phyloP scores from a whole-genome alignment of 2,888 invertebrate species.

The Ceramica pisi region DNA sequence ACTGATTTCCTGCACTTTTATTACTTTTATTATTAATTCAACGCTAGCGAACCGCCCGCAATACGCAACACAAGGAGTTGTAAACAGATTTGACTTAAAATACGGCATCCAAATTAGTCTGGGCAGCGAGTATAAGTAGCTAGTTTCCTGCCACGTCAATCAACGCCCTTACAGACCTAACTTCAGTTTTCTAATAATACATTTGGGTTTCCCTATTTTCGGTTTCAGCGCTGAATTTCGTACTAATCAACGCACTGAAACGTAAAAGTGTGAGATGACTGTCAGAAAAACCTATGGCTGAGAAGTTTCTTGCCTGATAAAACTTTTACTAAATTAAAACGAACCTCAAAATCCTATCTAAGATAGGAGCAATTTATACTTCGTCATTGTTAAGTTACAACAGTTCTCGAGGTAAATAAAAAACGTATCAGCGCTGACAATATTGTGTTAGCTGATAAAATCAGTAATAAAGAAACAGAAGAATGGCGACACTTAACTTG shows the following conservation, averaged over 20 bases:
- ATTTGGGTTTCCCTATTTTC: slow-evolving; percentile 32
- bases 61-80: slow-evolving; percentile 30
- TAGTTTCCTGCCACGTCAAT: slow-evolving; percentile 67
- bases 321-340: slow-evolving; percentile 13
- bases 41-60: not conserved
- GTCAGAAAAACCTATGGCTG: slow-evolving; percentile 10
- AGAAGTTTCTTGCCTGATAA: slow-evolving; percentile 18
- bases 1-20: slow-evolving; percentile 8
- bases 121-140: slow-evolving; percentile 49
- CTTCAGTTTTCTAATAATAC: slow-evolving; percentile 56
- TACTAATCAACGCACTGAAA: slow-evolving; percentile 8
- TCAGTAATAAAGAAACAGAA: slow-evolving; percentile 50
- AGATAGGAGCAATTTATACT: slow-evolving; percentile 13
- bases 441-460: slow-evolving; percentile 39
- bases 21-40: slow-evolving; percentile 22
- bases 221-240: slow-evolving; percentile 7
- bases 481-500: slow-evolving; percentile 39
- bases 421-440: slow-evolving; percentile 31
- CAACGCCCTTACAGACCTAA: slow-evolving; percentile 52
- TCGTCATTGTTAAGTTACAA: slow-evolving; percentile 29
- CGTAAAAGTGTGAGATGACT: slow-evolving; percentile 12
- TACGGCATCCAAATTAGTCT: slow-evolving; percentile 60
- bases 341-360: slow-evolving; percentile 15
- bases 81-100: slow-evolving; percentile 53
- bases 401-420: slow-evolving; percentile 25